Conservation (phyloP, 2,113 vertebrate species). For the Mus pahari region DNA sequence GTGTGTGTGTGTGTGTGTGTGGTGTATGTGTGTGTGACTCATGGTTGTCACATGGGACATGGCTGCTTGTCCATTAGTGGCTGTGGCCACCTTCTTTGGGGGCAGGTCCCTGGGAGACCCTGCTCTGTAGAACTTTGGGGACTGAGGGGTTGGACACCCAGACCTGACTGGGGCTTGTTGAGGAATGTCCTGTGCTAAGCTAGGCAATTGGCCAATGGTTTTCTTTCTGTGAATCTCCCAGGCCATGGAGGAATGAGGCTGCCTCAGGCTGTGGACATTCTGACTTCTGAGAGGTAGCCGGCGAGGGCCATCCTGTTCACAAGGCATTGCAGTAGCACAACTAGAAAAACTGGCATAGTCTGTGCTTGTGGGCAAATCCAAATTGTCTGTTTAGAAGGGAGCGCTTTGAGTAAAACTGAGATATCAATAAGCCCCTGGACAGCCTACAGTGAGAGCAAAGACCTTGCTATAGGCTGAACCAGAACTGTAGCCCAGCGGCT, state of each 20-base stretch:
- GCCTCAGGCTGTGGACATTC: background rate
- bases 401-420: background rate
- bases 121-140: background rate
- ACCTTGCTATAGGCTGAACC: background rate
- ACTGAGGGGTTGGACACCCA: background rate
- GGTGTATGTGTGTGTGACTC: no score
- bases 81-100: background rate
- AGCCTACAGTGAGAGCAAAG: background rate
- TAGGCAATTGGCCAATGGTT: background rate
- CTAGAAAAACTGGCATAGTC: rapidly evolving
- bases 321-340: background rate
- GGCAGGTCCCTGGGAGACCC: background rate
- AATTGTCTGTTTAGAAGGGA: background rate
- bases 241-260: rapidly evolving
- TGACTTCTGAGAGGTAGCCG: rapidly evolving
- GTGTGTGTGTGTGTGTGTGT: no score
- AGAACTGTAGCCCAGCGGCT: background rate
- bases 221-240: background rate
- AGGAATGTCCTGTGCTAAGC: background rate
- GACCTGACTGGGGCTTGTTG: rapidly evolving
- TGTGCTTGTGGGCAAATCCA: background rate
- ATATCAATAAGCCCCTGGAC: background rate
- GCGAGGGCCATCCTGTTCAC: background rate
- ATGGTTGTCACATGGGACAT: background rate
- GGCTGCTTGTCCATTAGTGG: background rate